phyloP scores from a whole-genome alignment of 1,140 invertebrate genomes.

The Neotoxoptera formosana region DNA sequence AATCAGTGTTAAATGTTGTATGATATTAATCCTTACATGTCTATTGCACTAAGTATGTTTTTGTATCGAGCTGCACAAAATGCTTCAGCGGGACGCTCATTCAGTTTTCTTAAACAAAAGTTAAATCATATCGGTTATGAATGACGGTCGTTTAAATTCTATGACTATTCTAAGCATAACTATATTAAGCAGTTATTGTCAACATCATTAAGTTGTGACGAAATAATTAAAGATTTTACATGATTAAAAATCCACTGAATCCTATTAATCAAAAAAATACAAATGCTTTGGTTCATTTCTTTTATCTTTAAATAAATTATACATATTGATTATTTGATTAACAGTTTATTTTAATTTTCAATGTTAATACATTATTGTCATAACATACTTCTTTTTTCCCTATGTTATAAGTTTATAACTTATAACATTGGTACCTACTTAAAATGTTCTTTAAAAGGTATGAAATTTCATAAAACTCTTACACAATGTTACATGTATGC shows the following conservation, averaged over 20 bases:
- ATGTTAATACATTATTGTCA: no score
- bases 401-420: no score
- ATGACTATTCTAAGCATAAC: background rate
- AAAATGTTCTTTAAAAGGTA: no score
- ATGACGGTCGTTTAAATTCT: background rate
- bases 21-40: background rate
- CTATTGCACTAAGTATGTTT: background rate
- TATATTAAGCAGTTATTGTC: background rate
- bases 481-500: no score
- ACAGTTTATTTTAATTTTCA: background rate
- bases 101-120: background rate
- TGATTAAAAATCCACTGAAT: background rate
- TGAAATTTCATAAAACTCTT: no score
- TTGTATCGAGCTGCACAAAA: background rate
- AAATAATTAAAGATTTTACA: background rate
- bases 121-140: background rate
- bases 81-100: background rate
- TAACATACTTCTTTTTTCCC: no score
- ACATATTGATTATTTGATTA: background rate
- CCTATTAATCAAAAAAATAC: background rate
- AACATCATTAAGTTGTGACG: background rate
- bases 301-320: background rate
- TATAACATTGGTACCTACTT: no score
- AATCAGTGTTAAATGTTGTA: background rate
- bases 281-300: background rate